Conservation (phyloP, 1,140 invertebrate species). For the Stegodyphus mimosarum region DNA sequence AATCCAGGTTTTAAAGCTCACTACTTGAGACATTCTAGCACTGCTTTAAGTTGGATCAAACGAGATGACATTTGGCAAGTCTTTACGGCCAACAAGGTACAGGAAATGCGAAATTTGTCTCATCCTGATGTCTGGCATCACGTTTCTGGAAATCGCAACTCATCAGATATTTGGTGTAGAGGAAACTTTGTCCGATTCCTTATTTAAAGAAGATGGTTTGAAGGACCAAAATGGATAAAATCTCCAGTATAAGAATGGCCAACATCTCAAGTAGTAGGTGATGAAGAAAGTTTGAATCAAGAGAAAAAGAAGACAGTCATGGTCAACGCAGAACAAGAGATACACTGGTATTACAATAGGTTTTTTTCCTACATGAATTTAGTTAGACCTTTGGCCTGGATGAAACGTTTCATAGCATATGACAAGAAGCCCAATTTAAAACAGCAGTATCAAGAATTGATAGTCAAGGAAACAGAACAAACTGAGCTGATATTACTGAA, state of each 20-base stretch:
- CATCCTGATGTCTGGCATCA: conserved; percentile 64
- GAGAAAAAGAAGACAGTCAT: not conserved
- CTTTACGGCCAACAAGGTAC: not conserved
- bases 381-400: not conserved
- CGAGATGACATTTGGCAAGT: too few species aligned
- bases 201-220: conserved; percentile 66
- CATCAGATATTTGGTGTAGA: conserved; percentile 68
- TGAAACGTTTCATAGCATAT: not conserved
- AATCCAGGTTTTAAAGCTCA: not conserved
- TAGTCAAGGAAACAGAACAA: conserved; percentile 6
- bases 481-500: not conserved
- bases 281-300: not conserved
- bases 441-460: not conserved
- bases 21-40: conserved; percentile 34
- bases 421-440: not conserved
- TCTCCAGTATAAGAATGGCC: conserved; percentile 63
- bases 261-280: not conserved
- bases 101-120: conserved; percentile 32
- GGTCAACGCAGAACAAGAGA: not conserved
- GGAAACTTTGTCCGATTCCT: conserved; percentile 64
- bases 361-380: conserved; percentile 3
- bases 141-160: conserved; percentile 67
- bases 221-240: conserved; percentile 67
- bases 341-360: not conserved
- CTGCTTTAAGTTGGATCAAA: conserved; percentile 6